These are phyloP conservation scores for Chiroxiphia lanceolata DNA, from an alignment of 2,797 vertebrate genomes.

Conservation along the genomic window DNA sequence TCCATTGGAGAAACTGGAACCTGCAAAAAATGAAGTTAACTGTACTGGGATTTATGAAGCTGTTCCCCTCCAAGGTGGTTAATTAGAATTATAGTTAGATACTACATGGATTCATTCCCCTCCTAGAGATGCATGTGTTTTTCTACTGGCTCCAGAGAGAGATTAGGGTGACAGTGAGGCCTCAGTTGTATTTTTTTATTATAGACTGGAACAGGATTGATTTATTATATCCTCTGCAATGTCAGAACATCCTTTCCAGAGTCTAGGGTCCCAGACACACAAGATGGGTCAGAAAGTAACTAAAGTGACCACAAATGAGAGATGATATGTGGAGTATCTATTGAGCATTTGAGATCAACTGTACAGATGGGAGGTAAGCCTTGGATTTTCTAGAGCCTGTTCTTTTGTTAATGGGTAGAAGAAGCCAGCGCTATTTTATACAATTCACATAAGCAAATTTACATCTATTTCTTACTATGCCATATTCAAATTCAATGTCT, in stretches of 20 bases:
- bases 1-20: background rate
- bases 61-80: background rate
- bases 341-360: background rate
- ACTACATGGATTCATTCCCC: background rate
- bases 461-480: background rate
- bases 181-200: background rate
- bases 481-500: background rate
- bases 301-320: background rate
- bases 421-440: background rate
- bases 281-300: background rate
- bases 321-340: background rate
- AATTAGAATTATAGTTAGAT: background rate
- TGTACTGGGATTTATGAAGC: background rate
- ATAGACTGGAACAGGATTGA: background rate
- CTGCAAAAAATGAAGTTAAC: background rate
- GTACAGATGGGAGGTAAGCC: background rate
- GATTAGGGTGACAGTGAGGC: background rate
- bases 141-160: background rate
- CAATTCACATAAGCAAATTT: background rate
- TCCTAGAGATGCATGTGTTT: background rate
- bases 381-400: fast-evolving
- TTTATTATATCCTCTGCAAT: background rate
- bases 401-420: background rate
- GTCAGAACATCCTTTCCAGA: background rate
- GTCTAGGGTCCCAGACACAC: background rate